Evolutionary conservation across 1,140 invertebrate species (phyloP).

Genomic region (Listronotus oregonensis): DNA sequence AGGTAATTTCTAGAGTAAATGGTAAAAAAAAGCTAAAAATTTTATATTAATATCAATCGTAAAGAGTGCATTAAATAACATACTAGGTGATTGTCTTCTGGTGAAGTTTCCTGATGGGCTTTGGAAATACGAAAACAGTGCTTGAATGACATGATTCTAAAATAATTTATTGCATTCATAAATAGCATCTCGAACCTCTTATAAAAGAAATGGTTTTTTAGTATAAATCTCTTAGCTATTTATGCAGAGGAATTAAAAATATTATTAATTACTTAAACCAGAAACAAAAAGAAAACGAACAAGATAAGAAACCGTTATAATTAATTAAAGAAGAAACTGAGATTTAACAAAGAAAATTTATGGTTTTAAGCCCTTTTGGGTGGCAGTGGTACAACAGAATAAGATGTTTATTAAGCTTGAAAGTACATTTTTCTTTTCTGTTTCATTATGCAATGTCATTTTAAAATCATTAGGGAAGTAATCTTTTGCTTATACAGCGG

Average conservation of each 20-base stretch:
- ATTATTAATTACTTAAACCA: conserved; percentile 22
- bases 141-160: no score
- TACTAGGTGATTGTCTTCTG: no score
- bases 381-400: conserved; percentile 28
- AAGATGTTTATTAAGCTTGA: conserved; percentile 36
- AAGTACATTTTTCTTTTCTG: conserved; percentile 35
- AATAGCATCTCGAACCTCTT: no score
- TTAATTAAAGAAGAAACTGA: conserved; percentile 37
- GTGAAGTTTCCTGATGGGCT: no score
- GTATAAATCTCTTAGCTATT: conserved; percentile 8
- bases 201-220: no score
- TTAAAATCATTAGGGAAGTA: conserved; percentile 30
- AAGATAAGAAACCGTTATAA: conserved; percentile 33
- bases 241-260: conserved; percentile 8
- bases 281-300: conserved; percentile 20
- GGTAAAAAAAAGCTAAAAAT: no score
- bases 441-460: conserved; percentile 37
- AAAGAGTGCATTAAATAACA: no score
- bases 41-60: no score
- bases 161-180: no score
- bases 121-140: no score
- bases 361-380: conserved; percentile 35
- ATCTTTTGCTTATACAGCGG: conserved; percentile 6
- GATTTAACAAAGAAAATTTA: conserved; percentile 35
- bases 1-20: no score